Percentiles rank a stretch among this genome's conserved stretches.
These are phyloP conservation scores for Oriolus oriolus DNA, from an alignment of 2,113 vertebrate species.

Conservation along the genomic window DNA sequence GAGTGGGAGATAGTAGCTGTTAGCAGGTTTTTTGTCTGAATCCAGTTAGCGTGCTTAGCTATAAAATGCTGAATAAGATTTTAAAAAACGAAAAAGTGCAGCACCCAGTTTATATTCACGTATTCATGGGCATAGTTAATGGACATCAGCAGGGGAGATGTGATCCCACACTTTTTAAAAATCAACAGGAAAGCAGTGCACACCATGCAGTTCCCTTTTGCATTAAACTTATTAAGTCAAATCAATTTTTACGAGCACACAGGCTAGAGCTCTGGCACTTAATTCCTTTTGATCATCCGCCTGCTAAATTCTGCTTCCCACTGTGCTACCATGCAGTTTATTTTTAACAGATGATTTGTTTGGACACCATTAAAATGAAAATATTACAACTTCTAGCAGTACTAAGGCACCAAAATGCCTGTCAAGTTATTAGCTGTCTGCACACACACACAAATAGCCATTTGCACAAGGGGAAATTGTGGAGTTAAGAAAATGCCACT, in stretches of 20 bases:
- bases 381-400: neutral
- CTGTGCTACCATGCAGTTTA: slow-evolving; percentile 42
- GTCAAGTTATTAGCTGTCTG: neutral
- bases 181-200: slow-evolving; percentile 9
- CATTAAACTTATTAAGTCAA: slow-evolving; percentile 64
- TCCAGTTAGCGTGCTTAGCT: neutral
- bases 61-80: slow-evolving; percentile 32
- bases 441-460: neutral
- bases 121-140: slow-evolving; percentile 57
- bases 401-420: neutral
- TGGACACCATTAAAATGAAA: slow-evolving; percentile 59
- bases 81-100: neutral
- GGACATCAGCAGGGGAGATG: slow-evolving; percentile 21
- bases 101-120: slow-evolving; percentile 54
- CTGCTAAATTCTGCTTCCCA: slow-evolving; percentile 45
- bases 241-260: slow-evolving; percentile 54
- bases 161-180: slow-evolving; percentile 5
- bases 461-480: neutral
- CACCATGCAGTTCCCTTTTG: slow-evolving; percentile 27
- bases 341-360: slow-evolving; percentile 63
- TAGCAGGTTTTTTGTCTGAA: neutral
- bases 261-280: slow-evolving; percentile 28
- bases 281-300: slow-evolving; percentile 54
- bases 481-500: neutral
- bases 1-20: neutral